Evolutionary conservation across 1,140 invertebrate species (phyloP), one percentile per base, ranked within the genome.

Genomic region (Cyclina sinensis): DNA sequence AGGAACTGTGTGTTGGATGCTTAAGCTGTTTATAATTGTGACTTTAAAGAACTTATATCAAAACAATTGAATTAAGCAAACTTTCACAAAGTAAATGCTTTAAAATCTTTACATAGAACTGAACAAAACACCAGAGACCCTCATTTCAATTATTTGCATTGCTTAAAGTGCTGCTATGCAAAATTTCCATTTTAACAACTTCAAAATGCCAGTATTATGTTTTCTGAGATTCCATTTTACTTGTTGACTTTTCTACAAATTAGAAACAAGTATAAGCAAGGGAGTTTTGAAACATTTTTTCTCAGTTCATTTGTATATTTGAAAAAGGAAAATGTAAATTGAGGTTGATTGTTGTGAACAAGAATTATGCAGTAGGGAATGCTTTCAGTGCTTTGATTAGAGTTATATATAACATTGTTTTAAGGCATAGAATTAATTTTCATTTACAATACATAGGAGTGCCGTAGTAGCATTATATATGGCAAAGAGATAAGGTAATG

Each of bases 221-320:
- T 65, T 18, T 65, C 24, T 18, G 12, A 32, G 12, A 27, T 70
- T 37, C 32, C 4, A 32, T 37, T 70, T 70, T 37, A 18, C 7
- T 30, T 14, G 65, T 21, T 35, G 16, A 37, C 35, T 70, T 39
- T 70, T 70, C 65, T 70, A 70, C 12, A 70, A 70, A 70, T 37
- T 70, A 37, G 65, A 70, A 4, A 37, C 3, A 70, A 70, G 27
- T 37, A 39, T n/a, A 70, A 32, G 18, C 65, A 70, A 37, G 65
- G 65, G 65, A 70, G 32, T 37, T 65, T 35, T 70, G 14, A 65
- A 30, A 39, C 21, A 37, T 0, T 70, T 30, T 14, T 70, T 70
- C 5, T n/a, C n/a, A 2, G 65, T 70, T 70, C 14, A 70, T 18
- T 39, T 16, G 37, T 18, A 70, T 70, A 62, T 62, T 62, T 62